Conservation (phyloP, 1,140 invertebrate genomes). For the Trichonephila clavipes region DNA sequence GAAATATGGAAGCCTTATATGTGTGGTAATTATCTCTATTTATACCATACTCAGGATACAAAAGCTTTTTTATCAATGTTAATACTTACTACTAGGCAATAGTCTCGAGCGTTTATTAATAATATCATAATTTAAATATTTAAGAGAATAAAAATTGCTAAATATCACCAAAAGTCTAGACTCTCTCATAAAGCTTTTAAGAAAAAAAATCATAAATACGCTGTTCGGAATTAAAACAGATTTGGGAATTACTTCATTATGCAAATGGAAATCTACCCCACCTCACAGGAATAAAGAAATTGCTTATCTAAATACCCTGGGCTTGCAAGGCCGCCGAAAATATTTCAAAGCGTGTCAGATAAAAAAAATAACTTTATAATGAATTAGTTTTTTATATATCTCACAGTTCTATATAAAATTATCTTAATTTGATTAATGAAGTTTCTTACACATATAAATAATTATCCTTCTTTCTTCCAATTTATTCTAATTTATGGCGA, state of each 20-base stretch:
- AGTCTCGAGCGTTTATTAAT: no score
- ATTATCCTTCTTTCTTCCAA: background rate
- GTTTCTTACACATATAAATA: background rate
- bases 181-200: no score
- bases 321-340: background rate
- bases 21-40: no score
- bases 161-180: no score
- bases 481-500: background rate
- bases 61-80: no score
- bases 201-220: background rate
- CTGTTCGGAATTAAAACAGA: background rate
- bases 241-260: conserved; percentile 16
- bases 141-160: no score
- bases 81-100: no score
- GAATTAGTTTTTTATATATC: background rate
- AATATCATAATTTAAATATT: no score
- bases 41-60: no score
- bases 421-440: background rate
- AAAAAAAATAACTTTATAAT: background rate
- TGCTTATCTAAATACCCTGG: background rate
- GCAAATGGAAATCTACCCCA: background rate
- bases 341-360: background rate
- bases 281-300: background rate
- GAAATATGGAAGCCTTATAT: no score
- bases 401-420: background rate